These are phyloP conservation scores for Andinoacara biseriatus DNA, from an alignment of 2,113 vertebrate species.

Conservation along the genomic window DNA sequence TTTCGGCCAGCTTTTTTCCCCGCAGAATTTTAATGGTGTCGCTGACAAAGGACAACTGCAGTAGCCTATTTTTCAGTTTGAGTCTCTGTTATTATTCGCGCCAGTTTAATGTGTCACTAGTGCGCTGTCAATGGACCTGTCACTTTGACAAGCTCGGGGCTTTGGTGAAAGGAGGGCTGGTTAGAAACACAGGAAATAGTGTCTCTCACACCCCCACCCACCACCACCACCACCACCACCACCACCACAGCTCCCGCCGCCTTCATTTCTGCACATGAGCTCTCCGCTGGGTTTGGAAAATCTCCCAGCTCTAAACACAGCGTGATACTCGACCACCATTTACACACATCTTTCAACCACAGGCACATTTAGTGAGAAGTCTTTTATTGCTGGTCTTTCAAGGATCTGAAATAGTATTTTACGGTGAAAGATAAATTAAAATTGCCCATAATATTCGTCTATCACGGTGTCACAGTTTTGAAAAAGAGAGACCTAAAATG, in stretches of 20 bases:
- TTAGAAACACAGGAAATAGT: constrained; percentile 58
- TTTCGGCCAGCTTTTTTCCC: constrained; percentile 38
- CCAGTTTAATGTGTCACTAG: constrained; percentile 55
- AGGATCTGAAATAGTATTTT: neutral
- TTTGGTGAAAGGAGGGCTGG: constrained; percentile 29
- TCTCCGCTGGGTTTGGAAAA: constrained; percentile 48
- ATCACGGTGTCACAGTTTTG: neutral
- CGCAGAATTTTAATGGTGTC: constrained; percentile 58
- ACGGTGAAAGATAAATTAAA: neutral
- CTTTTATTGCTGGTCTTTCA: neutral
- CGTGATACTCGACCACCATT: constrained; percentile 43
- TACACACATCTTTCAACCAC: constrained; percentile 32
- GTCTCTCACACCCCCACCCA: neutral
- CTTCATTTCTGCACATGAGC: constrained; percentile 51
- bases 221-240: neutral
- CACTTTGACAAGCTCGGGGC: constrained; percentile 38
- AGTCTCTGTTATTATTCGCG: constrained; percentile 53
- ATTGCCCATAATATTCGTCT: neutral
- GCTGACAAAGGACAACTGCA: constrained; percentile 53
- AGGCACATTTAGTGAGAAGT: constrained; percentile 21
- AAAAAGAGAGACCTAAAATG: neutral
- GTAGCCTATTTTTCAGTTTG: constrained; percentile 43
- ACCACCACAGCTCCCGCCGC: neutral
- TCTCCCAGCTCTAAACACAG: constrained; percentile 58
- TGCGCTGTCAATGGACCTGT: constrained; percentile 61